phyloP scores from a whole-genome alignment of 2,797 vertebrate genomes.

The Rachycentron canadum region DNA sequence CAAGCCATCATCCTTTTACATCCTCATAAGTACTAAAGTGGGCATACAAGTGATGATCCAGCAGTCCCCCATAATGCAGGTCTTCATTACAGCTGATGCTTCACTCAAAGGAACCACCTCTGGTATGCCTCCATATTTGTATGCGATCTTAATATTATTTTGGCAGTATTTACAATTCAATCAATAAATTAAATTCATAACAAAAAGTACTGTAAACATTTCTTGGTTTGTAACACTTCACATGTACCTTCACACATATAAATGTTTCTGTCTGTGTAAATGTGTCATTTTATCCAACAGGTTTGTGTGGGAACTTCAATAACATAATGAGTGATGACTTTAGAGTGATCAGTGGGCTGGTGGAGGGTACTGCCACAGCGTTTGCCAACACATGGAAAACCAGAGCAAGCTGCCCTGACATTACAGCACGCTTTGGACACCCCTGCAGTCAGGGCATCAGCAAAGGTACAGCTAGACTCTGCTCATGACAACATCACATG shows the following conservation, averaged over 20 bases:
- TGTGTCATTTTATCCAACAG: slow-evolving; percentile 65
- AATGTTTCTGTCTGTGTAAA: background rate
- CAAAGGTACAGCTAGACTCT: slow-evolving; percentile 82
- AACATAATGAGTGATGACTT: slow-evolving; percentile 88
- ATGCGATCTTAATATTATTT: background rate
- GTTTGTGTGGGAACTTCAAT: slow-evolving; percentile 93
- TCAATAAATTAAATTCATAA: background rate
- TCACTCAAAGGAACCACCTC: slow-evolving; percentile 82
- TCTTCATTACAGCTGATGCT: slow-evolving; percentile 82
- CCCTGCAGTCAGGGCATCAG: slow-evolving; percentile 87
- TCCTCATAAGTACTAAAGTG: slow-evolving; percentile 77
- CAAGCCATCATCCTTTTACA: slow-evolving; percentile 89
- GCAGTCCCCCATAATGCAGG: slow-evolving; percentile 90
- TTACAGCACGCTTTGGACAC: slow-evolving; percentile 79
- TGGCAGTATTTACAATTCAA: background rate
- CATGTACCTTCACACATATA: background rate
- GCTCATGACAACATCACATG: background rate
- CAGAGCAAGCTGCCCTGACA: slow-evolving; percentile 82
- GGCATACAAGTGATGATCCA: slow-evolving; percentile 88
- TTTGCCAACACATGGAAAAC: slow-evolving; percentile 91
- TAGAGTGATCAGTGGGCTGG: slow-evolving; percentile 83
- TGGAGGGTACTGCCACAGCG: slow-evolving; percentile 86
- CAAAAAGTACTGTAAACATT: background rate
- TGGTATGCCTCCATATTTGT: slow-evolving; percentile 79
- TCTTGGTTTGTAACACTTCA: background rate